Evolutionary conservation across 2,113 vertebrate species (phyloP).

Genomic region (cat (Felis catus)): DNA sequence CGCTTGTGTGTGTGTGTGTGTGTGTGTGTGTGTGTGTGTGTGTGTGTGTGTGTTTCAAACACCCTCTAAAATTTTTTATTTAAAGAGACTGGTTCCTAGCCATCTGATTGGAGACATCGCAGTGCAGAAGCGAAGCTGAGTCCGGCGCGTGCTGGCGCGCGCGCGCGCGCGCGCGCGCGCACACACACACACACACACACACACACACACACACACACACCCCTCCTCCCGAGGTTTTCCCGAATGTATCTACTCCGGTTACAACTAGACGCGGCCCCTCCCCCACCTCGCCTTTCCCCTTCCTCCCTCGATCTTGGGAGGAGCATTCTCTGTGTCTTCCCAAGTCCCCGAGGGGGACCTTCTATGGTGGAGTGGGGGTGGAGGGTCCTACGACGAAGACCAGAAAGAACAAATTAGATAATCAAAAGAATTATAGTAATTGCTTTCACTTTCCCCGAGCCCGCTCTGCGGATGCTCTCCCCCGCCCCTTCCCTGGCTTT

Average conservation of each 20-base stretch:
- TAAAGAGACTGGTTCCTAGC: not conserved
- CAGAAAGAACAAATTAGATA: slow-evolving; percentile 78
- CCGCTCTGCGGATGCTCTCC: slow-evolving; percentile 9
- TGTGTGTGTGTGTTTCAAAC: not conserved
- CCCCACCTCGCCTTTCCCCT: slow-evolving; percentile 23
- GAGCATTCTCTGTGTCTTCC: slow-evolving; percentile 5
- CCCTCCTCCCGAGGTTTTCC: not conserved
- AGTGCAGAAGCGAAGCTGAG: not conserved
- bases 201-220: not conserved
- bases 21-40: not conserved
- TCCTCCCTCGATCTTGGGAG: not conserved
- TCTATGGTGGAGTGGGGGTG: not conserved
- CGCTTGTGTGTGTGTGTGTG: not conserved
- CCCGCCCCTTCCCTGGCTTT: not conserved
- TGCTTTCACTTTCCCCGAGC: slow-evolving; percentile 61
- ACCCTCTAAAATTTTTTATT: not conserved
- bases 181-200: fast-evolving
- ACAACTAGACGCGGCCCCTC: slow-evolving; percentile 41
- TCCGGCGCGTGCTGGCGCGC: not conserved
- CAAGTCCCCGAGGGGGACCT: slow-evolving; percentile 31
- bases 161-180: fast-evolving
- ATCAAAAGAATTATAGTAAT: slow-evolving; percentile 75
- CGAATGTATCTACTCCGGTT: slow-evolving; percentile 42
- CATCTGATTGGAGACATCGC: not conserved
- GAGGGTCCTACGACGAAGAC: slow-evolving; percentile 47